phyloP scores from a whole-genome alignment of 2,113 vertebrate species.

The Polyodon spathula region DNA sequence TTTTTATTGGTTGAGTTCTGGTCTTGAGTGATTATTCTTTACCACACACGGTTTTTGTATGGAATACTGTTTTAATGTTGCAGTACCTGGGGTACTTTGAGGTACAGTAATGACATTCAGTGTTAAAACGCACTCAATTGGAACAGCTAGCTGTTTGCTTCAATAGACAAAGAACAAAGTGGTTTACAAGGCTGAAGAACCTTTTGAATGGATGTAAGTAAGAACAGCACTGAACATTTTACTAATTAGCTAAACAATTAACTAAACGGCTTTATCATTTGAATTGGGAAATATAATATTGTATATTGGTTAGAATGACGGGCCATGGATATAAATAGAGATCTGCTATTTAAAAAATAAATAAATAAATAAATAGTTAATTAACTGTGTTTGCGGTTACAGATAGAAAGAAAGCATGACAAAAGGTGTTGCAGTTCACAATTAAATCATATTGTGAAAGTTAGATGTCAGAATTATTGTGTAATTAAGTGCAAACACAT shows the following conservation, averaged over 20 bases:
- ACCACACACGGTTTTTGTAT: conserved; percentile 21
- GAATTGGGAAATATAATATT: too few relatives aligned
- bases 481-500: too few relatives aligned
- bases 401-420: too few relatives aligned
- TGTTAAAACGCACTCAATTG: conserved; percentile 25
- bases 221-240: conserved; percentile 52
- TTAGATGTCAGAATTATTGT: too few relatives aligned
- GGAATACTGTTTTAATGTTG: conserved; percentile 33
- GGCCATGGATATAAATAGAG: too few relatives aligned
- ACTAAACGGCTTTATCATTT: conserved; percentile 14
- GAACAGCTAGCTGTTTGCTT: conserved; percentile 33
- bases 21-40: conserved; percentile 37
- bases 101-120: conserved; percentile 28
- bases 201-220: conserved; percentile 70
- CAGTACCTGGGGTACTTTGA: conserved; percentile 32
- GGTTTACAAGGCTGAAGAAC: conserved; percentile 54
- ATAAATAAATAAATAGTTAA: too few relatives aligned
- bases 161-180: conserved; percentile 42
- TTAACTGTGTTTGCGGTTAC: too few relatives aligned
- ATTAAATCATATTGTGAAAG: too few relatives aligned
- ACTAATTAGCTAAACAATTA: conserved; percentile 40
- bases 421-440: too few relatives aligned
- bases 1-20: conserved; percentile 43
- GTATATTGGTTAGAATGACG: too few relatives aligned
- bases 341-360: too few relatives aligned